Evolutionary conservation across 2,888 invertebrate species (phyloP).

Genomic region (Hydropsyche betteni): DNA sequence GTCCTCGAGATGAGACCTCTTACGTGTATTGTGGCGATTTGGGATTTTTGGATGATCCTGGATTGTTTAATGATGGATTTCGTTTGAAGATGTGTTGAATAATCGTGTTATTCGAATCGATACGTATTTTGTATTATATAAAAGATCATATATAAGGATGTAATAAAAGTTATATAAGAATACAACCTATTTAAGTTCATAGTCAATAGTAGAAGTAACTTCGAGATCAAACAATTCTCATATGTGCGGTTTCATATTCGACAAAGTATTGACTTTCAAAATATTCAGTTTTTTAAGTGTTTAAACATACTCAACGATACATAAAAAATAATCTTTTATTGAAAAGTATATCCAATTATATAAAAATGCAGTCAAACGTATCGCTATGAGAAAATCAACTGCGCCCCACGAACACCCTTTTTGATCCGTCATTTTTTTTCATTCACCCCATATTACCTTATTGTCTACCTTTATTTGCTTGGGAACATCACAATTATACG

Average conservation of each 20-base stretch:
- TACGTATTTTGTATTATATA: background rate
- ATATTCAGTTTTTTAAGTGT: too few relatives aligned
- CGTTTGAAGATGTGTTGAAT: background rate
- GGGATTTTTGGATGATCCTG: too few relatives aligned
- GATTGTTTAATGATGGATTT: too few relatives aligned
- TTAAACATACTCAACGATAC: too few relatives aligned
- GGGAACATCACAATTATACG: conserved; percentile 44
- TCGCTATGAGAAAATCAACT: conserved; percentile 4
- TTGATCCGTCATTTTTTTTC: conserved; percentile 5
- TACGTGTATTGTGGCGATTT: too few relatives aligned
- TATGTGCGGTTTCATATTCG: too few relatives aligned
- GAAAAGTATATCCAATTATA: too few relatives aligned
- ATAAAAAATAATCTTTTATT: too few relatives aligned
- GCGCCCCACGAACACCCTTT: background rate
- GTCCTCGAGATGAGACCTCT: background rate
- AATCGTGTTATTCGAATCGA: background rate
- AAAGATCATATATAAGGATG: background rate
- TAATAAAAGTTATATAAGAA: background rate
- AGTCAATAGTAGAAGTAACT: too few relatives aligned
- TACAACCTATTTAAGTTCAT: too few relatives aligned
- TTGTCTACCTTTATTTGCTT: conserved; percentile 40
- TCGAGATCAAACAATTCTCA: too few relatives aligned
- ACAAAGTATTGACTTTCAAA: too few relatives aligned
- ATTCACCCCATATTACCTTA: background rate
- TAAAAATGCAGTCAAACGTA: background rate